Evolutionary conservation across 2,113 vertebrate species (phyloP).

Genomic region (Aptenodytes patagonicus): DNA sequence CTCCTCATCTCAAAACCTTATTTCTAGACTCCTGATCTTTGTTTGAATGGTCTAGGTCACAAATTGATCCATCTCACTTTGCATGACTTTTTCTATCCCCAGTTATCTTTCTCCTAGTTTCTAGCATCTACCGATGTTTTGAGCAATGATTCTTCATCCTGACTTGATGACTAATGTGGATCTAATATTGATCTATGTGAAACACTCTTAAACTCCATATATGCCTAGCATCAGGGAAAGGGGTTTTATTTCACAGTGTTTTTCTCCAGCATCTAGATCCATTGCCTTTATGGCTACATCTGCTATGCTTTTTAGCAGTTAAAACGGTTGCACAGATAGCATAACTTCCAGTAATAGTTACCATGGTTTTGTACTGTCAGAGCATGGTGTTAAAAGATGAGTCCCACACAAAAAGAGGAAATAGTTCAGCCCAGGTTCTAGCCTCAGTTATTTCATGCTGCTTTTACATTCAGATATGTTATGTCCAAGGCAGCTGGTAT

Average conservation of each 20-base stretch:
- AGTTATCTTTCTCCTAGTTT: neutral
- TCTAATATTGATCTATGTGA: neutral
- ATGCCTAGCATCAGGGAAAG: neutral
- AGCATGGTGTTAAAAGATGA: neutral
- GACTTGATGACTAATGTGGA: neutral
- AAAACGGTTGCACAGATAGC: neutral
- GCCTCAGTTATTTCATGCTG: neutral
- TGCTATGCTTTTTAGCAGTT: neutral
- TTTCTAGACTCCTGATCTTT: neutral
- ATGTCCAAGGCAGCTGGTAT: neutral
- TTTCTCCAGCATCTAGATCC: neutral
- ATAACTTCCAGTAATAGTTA: neutral
- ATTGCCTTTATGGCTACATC: neutral
- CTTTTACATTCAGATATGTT: neutral
- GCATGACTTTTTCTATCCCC: neutral
- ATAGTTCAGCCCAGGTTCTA: neutral
- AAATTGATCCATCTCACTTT: neutral
- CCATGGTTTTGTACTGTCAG: neutral
- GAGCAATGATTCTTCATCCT: neutral
- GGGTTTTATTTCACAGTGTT: accelerated
- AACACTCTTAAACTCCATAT: neutral
- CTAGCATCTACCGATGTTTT: neutral
- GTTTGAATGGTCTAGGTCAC: neutral
- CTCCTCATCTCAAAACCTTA: neutral
- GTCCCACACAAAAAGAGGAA: neutral